Conservation (phyloP, 2,888 invertebrate genomes). For the Caenorhabditis afra region DNA sequence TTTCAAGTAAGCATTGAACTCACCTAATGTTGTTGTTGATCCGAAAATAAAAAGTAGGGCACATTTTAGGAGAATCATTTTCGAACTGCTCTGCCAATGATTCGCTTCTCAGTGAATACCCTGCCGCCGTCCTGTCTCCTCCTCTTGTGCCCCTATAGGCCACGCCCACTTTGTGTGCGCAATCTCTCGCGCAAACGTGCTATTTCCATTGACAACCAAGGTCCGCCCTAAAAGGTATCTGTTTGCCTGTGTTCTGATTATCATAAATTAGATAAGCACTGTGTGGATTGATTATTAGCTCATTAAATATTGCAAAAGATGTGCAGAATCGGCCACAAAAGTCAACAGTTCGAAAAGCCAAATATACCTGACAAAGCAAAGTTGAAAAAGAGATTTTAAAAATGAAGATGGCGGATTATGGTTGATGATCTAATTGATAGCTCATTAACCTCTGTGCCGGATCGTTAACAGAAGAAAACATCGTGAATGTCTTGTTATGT, state of each 20-base stretch:
- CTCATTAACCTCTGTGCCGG: too few species aligned
- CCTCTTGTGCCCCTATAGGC: conserved; percentile 32
- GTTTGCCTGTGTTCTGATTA: conserved; percentile 17
- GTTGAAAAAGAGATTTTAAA: too few species aligned
- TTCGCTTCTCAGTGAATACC: conserved; percentile 39
- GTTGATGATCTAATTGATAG: too few species aligned
- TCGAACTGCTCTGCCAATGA: conserved; percentile 7
- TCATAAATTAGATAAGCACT: neutral
- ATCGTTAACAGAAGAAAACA: too few species aligned
- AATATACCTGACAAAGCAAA: neutral
- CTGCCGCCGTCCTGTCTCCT: conserved; percentile 31
- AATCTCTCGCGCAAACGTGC: conserved; percentile 13
- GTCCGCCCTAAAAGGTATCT: conserved; percentile 22
- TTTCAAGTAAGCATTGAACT: neutral
- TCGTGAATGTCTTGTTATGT: too few species aligned
- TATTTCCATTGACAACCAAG: conserved; percentile 16
- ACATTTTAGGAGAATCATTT: conserved; percentile 16
- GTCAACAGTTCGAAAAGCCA: neutral
- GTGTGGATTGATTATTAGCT: neutral
- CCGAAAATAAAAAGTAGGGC: conserved; percentile 1
- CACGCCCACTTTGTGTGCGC: conserved; percentile 44
- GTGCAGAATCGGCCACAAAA: neutral
- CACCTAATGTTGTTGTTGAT: conserved; percentile 29
- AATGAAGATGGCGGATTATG: too few species aligned
- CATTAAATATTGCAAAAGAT: neutral